A percentile compares a stretch with the other conserved stretches of the same genome.
Evolutionary conservation across 2,888 invertebrate genomes (phyloP).

Genomic region (Caenorhabditis sp.): DNA sequence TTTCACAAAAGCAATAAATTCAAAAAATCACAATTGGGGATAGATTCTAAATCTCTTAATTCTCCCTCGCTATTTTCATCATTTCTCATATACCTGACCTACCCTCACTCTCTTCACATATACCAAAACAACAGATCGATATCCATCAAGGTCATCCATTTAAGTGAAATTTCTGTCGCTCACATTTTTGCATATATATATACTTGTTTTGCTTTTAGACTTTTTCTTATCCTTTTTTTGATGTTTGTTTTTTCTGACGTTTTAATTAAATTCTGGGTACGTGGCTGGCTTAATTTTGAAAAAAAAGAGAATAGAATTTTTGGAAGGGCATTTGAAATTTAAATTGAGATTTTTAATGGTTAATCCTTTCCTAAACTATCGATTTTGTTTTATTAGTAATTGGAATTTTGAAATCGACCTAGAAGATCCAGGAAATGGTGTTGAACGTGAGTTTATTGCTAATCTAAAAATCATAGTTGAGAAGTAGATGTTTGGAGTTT

Average conservation of each 20-base stretch:
- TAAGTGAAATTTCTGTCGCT: neutral
- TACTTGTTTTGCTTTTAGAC: neutral
- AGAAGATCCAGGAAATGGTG: neutral
- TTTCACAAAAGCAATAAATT: neutral
- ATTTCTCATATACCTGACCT: neutral
- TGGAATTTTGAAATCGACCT: neutral
- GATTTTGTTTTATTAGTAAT: neutral
- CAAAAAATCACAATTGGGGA: neutral
- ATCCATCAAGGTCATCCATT: conserved; percentile 36
- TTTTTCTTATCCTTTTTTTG: neutral
- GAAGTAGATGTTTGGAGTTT: no score
- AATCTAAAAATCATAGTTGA: no score
- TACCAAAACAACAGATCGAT: conserved; percentile 19
- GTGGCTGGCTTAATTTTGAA: no score
- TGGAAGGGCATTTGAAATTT: no score
- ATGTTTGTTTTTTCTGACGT: no score
- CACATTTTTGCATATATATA: neutral
- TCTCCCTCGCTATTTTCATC: neutral
- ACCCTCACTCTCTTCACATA: neutral
- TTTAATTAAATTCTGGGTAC: no score
- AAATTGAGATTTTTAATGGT: neutral
- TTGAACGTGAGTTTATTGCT: neutral
- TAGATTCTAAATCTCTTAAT: neutral
- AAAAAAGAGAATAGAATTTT: no score
- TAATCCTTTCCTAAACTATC: neutral